Conservation (phyloP, 2,888 invertebrate genomes). For the Serrognathus titanus region DNA sequence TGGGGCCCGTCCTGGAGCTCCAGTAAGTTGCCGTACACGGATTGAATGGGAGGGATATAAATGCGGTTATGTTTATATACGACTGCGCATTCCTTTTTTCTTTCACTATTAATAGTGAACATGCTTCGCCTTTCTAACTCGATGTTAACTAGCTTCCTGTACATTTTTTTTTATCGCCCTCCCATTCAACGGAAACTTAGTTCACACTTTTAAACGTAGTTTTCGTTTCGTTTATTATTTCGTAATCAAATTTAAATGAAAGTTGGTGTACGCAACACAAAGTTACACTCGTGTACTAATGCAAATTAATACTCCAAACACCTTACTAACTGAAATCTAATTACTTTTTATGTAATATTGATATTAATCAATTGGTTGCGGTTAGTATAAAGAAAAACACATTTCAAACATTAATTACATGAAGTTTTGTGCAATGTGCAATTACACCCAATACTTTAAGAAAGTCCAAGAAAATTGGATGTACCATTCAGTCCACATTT, state of each 20-base stretch:
- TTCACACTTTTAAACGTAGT: not conserved
- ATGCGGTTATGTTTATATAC: slow-evolving; percentile 4
- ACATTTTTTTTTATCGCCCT: slow-evolving; percentile 13
- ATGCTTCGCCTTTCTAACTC: not conserved
- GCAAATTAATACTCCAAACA: no score
- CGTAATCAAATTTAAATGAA: no score
- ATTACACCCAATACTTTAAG: no score
- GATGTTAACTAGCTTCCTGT: not conserved
- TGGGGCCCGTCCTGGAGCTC: slow-evolving; percentile 75
- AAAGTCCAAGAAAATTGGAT: no score
- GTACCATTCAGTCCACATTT: no score
- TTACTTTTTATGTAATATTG: not conserved
- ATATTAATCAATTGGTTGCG: no score
- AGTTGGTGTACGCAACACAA: no score
- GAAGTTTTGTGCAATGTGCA: no score
- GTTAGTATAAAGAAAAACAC: no score
- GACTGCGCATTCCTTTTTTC: slow-evolving; percentile 1
- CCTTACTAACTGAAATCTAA: no score
- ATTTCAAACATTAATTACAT: no score
- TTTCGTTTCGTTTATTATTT: slow-evolving; percentile 1
- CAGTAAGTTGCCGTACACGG: slow-evolving; percentile 58
- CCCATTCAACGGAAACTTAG: slow-evolving; percentile 21
- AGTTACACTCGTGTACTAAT: no score
- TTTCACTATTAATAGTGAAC: not conserved
- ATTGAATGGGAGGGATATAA: slow-evolving; percentile 16